Evolutionary conservation across 2,797 vertebrate species (phyloP).

Genomic region (Fundulus diaphanus): DNA sequence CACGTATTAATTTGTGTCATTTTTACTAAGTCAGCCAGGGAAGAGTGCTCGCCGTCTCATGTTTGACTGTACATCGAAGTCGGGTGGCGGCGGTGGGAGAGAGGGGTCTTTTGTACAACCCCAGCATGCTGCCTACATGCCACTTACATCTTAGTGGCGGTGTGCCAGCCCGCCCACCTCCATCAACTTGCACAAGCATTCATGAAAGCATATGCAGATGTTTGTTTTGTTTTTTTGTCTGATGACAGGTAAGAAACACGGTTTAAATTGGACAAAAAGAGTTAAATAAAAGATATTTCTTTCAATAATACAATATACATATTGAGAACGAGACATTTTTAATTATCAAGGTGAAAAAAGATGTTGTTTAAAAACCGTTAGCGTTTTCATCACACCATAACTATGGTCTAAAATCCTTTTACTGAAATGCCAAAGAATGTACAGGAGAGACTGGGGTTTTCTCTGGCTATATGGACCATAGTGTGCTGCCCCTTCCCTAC

Average conservation of each 20-base stretch:
- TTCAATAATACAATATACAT: background rate
- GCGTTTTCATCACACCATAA: background rate
- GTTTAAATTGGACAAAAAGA: constrained; percentile 20
- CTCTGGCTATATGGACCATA: background rate
- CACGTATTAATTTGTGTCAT: constrained; percentile 99
- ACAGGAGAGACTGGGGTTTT: background rate
- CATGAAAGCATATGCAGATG: background rate
- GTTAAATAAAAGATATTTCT: background rate
- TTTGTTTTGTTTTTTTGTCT: background rate
- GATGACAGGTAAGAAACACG: constrained; percentile 12
- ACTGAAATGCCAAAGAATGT: background rate
- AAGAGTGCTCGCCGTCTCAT: constrained; percentile 90
- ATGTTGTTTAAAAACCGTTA: background rate
- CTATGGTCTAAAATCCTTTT: background rate
- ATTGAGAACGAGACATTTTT: background rate
- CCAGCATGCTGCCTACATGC: constrained; percentile 68
- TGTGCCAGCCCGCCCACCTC: constrained; percentile 55
- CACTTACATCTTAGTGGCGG: constrained; percentile 70
- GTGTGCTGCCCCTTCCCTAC: background rate
- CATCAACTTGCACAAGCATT: constrained; percentile 27
- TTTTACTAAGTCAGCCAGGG: constrained; percentile 95
- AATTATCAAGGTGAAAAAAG: background rate
- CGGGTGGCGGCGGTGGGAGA: background rate
- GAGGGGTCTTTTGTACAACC: constrained; percentile 70
- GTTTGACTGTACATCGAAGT: constrained; percentile 87